A percentile compares a stretch with the other conserved stretches of the same genome.
Evolutionary conservation across 1,140 invertebrate species (phyloP).

Genomic region (Lerema accius): DNA sequence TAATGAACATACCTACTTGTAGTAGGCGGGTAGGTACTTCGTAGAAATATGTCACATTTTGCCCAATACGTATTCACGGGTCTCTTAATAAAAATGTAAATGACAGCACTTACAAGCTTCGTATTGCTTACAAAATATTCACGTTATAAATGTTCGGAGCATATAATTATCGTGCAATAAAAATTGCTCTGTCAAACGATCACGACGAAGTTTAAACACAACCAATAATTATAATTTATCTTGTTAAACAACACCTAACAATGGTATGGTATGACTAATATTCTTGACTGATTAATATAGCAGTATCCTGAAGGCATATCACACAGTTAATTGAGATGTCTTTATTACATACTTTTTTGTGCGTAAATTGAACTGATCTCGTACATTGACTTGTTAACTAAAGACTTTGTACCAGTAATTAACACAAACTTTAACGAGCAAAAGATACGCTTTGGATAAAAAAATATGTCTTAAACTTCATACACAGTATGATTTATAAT

Average conservation of each 20-base stretch:
- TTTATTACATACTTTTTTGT: constrained; percentile 6
- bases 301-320: neutral
- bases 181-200: neutral
- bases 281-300: neutral
- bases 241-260: neutral
- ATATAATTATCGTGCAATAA: neutral
- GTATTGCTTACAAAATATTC: neutral
- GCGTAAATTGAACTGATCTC: neutral
- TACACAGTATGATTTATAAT: too few relatives aligned
- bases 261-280: neutral
- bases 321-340: neutral
- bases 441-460: neutral
- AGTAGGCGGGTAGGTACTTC: too few relatives aligned
- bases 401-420: constrained; percentile 2
- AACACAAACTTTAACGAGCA: neutral
- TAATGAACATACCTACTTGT: too few relatives aligned
- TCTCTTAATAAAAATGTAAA: neutral
- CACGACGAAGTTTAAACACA: neutral
- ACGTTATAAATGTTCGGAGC: neutral
- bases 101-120: neutral
- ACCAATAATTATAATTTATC: neutral
- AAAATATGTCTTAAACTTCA: too few relatives aligned
- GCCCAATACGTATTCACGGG: too few relatives aligned
- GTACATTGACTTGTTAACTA: constrained; percentile 2
- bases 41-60: too few relatives aligned